These are phyloP conservation scores for Dasypus novemcinctus DNA, from an alignment of 2,113 vertebrate species.

Conservation along the genomic window DNA sequence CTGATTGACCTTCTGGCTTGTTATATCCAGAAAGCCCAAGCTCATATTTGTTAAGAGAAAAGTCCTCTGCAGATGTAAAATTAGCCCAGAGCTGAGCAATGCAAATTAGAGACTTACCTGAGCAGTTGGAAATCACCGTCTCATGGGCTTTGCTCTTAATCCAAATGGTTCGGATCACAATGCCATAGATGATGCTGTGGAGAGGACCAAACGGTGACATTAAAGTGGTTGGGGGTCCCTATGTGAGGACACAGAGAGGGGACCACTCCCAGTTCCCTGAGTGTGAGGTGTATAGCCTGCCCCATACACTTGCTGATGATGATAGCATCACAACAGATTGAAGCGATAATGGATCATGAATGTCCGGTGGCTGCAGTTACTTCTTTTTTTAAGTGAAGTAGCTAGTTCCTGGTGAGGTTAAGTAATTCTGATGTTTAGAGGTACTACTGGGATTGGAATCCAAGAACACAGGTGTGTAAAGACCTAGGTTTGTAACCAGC, in stretches of 20 bases:
- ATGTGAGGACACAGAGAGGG: background rate
- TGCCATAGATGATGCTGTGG: conserved; percentile 82
- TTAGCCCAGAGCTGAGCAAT: background rate
- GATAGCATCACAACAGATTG: background rate
- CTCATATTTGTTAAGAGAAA: background rate
- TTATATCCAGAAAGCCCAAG: background rate
- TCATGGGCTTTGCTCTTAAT: conserved; percentile 83
- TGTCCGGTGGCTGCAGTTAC: background rate
- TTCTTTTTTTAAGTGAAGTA: background rate
- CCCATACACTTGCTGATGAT: background rate
- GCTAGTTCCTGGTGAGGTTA: background rate
- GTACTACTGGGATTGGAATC: background rate
- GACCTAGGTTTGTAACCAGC: background rate
- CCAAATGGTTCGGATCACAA: conserved; percentile 87
- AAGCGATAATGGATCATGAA: too few relatives aligned
- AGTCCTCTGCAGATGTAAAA: background rate
- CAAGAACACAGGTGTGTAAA: background rate
- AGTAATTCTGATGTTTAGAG: background rate
- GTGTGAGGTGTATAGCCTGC: background rate
- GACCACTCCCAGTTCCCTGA: rapidly evolving
- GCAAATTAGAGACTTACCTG: conserved; percentile 78
- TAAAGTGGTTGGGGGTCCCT: background rate
- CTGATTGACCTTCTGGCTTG: background rate
- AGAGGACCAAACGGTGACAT: background rate
- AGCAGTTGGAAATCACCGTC: conserved; percentile 80